phyloP scores from a whole-genome alignment of 2,888 invertebrate species.

The Villa cingulata region DNA sequence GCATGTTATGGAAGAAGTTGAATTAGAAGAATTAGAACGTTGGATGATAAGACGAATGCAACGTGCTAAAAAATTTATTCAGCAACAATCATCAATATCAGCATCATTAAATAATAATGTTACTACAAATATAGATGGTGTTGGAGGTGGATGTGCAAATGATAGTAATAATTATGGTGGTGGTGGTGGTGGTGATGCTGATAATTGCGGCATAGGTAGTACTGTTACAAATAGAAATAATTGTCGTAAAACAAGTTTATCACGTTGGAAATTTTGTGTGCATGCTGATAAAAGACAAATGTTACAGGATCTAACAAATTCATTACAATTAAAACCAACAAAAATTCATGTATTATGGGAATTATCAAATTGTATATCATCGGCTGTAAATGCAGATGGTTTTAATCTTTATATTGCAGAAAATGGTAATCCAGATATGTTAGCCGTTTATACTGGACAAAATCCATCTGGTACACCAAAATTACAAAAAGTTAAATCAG shows the following conservation, averaged over 20 bases:
- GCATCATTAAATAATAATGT: background rate
- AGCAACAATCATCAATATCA: slow-evolving; percentile 7
- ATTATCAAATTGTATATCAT: slow-evolving; percentile 48
- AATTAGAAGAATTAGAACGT: slow-evolving; percentile 47
- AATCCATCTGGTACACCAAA: slow-evolving; percentile 25
- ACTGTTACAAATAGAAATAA: slow-evolving; percentile 12
- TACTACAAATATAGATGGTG: no score
- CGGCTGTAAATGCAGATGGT: slow-evolving; percentile 52
- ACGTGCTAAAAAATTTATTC: slow-evolving; percentile 34
- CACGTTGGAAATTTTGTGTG: slow-evolving; percentile 44
- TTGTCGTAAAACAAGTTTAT: slow-evolving; percentile 41
- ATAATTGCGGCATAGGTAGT: background rate
- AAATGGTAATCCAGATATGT: slow-evolving; percentile 29
- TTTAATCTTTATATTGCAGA: slow-evolving; percentile 47
- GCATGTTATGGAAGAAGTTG: slow-evolving; percentile 48
- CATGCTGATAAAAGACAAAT: slow-evolving; percentile 51
- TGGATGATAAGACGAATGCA: slow-evolving; percentile 49
- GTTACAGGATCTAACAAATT: slow-evolving; percentile 46
- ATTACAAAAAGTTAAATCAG: slow-evolving; percentile 20
- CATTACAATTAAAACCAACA: slow-evolving; percentile 45
- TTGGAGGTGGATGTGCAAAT: background rate
- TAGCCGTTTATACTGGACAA: slow-evolving; percentile 32
- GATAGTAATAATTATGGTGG: slow-evolving; percentile 26
- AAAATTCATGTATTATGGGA: slow-evolving; percentile 53
- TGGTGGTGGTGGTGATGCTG: no score